Evolutionary conservation across 2,113 vertebrate species (phyloP), one percentile per base, ranked within the genome.

Genomic region (Anser cygnoides): DNA sequence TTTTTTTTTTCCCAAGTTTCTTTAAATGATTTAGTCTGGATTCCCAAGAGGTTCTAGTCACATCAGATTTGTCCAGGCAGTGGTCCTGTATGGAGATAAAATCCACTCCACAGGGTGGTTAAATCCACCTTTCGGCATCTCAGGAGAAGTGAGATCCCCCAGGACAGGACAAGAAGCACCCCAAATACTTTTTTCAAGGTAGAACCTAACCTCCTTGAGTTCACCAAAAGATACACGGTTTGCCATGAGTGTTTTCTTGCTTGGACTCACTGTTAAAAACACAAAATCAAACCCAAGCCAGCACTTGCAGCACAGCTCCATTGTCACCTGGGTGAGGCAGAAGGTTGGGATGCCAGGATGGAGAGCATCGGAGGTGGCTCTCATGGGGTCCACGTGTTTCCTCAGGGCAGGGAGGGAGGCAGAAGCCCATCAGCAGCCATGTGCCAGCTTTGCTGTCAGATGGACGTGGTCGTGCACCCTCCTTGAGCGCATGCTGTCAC

Each of bases 401-500:
- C 44, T 25, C 10, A 31, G 46, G 75, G 46, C 62, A 39, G 43
- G 18, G 49, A 59, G n/a, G 49, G 61, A 16, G 33, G 44, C 44
- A 46, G 73, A 65, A 66, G 43, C 33, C 1, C 0, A 10, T 46
- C 84, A 61, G 43, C 31, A 59, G 85, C 71, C 57, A 37, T 2
- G 1, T 44, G 67, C 46, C 1, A 3, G 0, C 33, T 50, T 28
- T 19, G 9, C 55, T n/a, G 55, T 54, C 41, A 35, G 65, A 8
- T 2, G 1, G 31, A 28, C 1, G 4, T 13, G 39, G 49, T 67
- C 3, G 1, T 14, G 8, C 33, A 49, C n/a, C 54, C 55, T 72
- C 10, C 19, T 33, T 46, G 43, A 67, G 55, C 21, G 9, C 1
- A 6, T 75, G 59, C 54, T n/a, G 31, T 26, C 54, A 23, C 39